Evolutionary conservation across 2,113 vertebrate genomes (phyloP), one percentile per base, ranked within the genome.

Genomic region (Progne subis): DNA sequence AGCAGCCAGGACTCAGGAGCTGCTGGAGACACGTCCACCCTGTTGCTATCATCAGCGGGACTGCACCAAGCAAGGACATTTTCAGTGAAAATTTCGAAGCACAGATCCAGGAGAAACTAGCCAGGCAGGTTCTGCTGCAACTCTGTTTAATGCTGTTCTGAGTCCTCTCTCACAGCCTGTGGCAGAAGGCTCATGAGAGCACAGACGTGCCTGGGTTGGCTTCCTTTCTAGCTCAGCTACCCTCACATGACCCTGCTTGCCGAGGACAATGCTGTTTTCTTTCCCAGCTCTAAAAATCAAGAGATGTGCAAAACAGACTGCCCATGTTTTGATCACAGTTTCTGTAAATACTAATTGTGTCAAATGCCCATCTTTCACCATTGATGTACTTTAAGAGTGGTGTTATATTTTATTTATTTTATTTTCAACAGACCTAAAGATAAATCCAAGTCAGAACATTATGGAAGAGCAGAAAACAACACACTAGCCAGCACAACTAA

Each of bases 61-160:
- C n/a, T 31, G 49, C 57, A 23, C 49, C 55, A 3, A 0, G 7
- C 24, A 0, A 24, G 64, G 83, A 56, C 88, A 46, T 60, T 59
- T 88, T 75, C 69, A 60, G 24, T 34, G 53, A 43, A 81, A 19
- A 53, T n/a, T 49, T 52, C 53, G 28, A 64, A 87, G 82, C 43
- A 34, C 37, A 19, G 49, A 70, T 70, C 28, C 69, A 89, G 17
- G 32, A 76, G 83, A 87, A 94, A 87, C 93, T 50, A 77, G 92
- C 79, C 70, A 20, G 75, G 90, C 96, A 82, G 67, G 96, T 95
- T 97, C 60, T 92, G 77, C 88, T 12, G 31, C 83, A 92, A 37
- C 83, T 86, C 39, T 70, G n/a, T 89, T 91, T 95, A 72, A 94
- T 76, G 6, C 44, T 43, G 26, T 18, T 92, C 57, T 69, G 71